Evolutionary conservation across 2,797 vertebrate genomes (phyloP).

Genomic region (Pangasius djambal): DNA sequence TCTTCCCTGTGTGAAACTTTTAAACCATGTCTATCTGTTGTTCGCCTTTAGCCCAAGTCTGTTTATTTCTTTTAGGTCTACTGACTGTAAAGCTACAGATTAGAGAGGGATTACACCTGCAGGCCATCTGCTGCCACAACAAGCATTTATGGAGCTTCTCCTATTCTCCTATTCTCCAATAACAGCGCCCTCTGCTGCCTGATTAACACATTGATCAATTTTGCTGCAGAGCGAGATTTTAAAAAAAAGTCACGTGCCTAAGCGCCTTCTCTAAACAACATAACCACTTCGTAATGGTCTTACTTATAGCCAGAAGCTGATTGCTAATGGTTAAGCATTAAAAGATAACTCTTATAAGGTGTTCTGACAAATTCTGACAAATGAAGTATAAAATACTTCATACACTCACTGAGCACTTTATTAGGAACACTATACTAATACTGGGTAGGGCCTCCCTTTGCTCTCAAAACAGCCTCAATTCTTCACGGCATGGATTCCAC

Average conservation of each 20-base stretch:
- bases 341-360: neutral
- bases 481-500: neutral
- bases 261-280: neutral
- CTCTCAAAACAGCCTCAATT: neutral
- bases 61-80: slow-evolving; percentile 11
- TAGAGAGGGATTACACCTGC: slow-evolving; percentile 54
- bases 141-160: neutral
- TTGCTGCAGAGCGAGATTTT: neutral
- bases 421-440: neutral
- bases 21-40: neutral
- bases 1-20: neutral
- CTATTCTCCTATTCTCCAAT: neutral
- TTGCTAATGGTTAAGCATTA: neutral
- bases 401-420: neutral
- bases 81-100: slow-evolving; percentile 44
- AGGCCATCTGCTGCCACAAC: slow-evolving; percentile 49
- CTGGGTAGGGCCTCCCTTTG: neutral
- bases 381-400: neutral
- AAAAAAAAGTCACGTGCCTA: neutral
- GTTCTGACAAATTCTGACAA: neutral
- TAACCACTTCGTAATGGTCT: neutral
- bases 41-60: neutral
- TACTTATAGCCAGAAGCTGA: neutral
- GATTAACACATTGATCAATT: neutral
- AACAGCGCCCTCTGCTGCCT: neutral